Evolutionary conservation across 53 echinoderm and acorn worm species (phyloP).

Genomic region (Astropecten irregularis): DNA sequence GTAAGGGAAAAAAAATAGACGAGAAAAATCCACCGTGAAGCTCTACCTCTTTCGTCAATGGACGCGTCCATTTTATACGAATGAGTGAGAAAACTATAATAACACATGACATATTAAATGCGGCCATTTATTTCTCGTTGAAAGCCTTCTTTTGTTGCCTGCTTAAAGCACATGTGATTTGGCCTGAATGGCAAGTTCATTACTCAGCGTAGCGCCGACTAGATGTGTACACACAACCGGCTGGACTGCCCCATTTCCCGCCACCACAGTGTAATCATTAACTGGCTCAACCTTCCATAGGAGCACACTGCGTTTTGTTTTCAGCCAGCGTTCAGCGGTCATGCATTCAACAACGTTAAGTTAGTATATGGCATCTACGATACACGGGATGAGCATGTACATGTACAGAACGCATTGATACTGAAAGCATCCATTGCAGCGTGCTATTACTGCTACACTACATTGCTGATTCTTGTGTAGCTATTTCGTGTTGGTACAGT

Average conservation of each 20-base stretch:
- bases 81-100: constrained; percentile 63
- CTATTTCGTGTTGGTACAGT: not conserved
- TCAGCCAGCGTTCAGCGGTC: constrained; percentile 31
- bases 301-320: constrained; percentile 45
- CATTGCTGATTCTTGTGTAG: not conserved
- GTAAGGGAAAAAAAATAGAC: too few relatives aligned
- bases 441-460: not conserved
- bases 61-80: constrained; percentile 54
- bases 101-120: constrained; percentile 66
- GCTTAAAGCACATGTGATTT: constrained; percentile 59
- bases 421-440: too few relatives aligned
- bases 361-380: not conserved
- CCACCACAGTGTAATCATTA: constrained; percentile 55
- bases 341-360: constrained; percentile 24
- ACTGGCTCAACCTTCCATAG: constrained; percentile 22
- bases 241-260: constrained; percentile 47
- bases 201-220: constrained; percentile 49
- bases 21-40: too few relatives aligned
- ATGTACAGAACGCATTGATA: not conserved
- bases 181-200: constrained; percentile 59
- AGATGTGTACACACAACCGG: constrained; percentile 49
- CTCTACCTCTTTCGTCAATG: constrained; percentile 21
- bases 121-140: constrained; percentile 66
- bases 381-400: not conserved
- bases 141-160: constrained; percentile 61